phyloP scores from a whole-genome alignment of 1,140 invertebrate species.

The Bombus cullumanus region DNA sequence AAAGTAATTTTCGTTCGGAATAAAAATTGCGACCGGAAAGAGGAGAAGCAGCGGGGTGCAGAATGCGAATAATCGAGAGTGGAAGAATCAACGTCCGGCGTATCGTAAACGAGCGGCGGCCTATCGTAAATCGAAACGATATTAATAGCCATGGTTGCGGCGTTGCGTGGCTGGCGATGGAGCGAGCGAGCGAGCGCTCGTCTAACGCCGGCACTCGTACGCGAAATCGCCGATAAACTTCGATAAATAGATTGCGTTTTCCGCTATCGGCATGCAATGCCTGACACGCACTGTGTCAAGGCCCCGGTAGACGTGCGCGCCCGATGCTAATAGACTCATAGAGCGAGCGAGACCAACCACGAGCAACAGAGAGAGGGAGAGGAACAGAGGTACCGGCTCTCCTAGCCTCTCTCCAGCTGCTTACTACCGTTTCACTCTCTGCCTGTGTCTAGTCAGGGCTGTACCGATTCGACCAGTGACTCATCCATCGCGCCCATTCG shows the following conservation, averaged over 20 bases:
- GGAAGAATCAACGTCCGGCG: neutral
- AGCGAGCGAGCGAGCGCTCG: neutral
- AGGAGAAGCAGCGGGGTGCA: accelerated
- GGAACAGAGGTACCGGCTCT: slow-evolving; percentile 23
- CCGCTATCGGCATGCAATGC: slow-evolving; percentile 80
- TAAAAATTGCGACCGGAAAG: neutral
- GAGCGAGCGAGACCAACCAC: slow-evolving; percentile 25
- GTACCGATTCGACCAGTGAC: slow-evolving; percentile 12
- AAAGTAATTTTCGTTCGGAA: no score
- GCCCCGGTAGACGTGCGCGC: slow-evolving; percentile 69
- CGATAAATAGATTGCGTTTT: slow-evolving; percentile 82
- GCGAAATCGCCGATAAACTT: slow-evolving; percentile 78
- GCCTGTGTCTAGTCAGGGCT: slow-evolving; percentile 31
- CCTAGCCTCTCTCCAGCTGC: slow-evolving; percentile 26
- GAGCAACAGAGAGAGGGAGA: slow-evolving; percentile 31
- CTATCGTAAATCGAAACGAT: slow-evolving; percentile 13
- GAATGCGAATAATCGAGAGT: neutral
- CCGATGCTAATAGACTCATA: slow-evolving; percentile 80
- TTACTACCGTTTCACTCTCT: slow-evolving; percentile 51
- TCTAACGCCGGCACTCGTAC: slow-evolving; percentile 21
- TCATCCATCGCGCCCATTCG: neutral
- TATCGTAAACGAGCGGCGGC: neutral
- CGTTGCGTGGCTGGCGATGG: neutral
- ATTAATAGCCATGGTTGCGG: neutral
- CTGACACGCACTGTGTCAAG: slow-evolving; percentile 82